phyloP scores from a whole-genome alignment of 2,888 invertebrate species.

The Drosophila algonquin region DNA sequence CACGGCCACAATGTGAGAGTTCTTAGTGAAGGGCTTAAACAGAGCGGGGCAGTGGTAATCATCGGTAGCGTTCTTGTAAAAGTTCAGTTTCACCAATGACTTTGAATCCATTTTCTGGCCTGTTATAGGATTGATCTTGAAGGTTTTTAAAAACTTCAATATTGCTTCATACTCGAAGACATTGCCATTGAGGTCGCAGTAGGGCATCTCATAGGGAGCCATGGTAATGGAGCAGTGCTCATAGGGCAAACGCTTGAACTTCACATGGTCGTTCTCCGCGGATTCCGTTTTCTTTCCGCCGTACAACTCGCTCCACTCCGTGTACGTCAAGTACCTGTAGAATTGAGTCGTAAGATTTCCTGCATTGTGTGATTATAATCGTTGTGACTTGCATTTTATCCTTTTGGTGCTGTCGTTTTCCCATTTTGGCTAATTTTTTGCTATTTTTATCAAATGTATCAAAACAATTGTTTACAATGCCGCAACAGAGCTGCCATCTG shows the following conservation, averaged over 20 bases:
- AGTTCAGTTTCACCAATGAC: slow-evolving; percentile 92
- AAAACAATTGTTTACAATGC: slow-evolving; percentile 12
- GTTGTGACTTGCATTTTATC: slow-evolving; percentile 92
- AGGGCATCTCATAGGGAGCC: slow-evolving; percentile 96
- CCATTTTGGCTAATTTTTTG: slow-evolving; percentile 87
- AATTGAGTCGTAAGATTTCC: not conserved
- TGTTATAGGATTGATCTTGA: slow-evolving; percentile 96
- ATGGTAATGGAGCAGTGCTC: slow-evolving; percentile 96
- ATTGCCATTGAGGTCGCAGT: slow-evolving; percentile 95
- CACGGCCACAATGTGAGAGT: slow-evolving; percentile 96
- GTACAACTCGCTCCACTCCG: slow-evolving; percentile 90
- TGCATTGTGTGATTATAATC: not conserved
- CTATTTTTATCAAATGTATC: slow-evolving; percentile 1
- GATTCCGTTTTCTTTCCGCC: slow-evolving; percentile 92
- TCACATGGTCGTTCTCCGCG: slow-evolving; percentile 89
- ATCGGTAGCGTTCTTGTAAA: slow-evolving; percentile 90
- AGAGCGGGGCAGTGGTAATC: slow-evolving; percentile 97
- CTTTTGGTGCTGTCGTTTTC: slow-evolving; percentile 96
- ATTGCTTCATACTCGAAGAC: slow-evolving; percentile 96
- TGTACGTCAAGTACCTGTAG: slow-evolving; percentile 82
- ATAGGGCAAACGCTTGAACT: slow-evolving; percentile 95
- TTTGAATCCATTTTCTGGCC: slow-evolving; percentile 94
- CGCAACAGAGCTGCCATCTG: not conserved
- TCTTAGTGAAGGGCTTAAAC: slow-evolving; percentile 95
- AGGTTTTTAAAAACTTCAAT: slow-evolving; percentile 93